Evolutionary conservation across 1,140 invertebrate genomes (phyloP), one percentile per base, ranked within the genome.

Genomic region (Drosophila sulfurigaster): DNA sequence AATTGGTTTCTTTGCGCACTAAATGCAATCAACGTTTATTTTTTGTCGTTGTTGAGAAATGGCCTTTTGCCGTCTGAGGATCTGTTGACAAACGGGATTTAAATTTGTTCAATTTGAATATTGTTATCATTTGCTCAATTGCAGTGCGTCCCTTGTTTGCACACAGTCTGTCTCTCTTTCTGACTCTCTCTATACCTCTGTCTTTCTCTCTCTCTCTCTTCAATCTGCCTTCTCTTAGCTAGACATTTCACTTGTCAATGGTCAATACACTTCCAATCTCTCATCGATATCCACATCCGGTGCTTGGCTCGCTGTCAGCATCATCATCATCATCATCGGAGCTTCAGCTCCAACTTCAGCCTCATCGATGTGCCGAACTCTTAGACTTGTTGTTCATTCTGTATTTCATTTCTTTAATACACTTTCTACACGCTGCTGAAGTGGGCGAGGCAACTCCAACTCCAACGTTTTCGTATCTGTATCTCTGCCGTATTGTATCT

Each of bases 11-110:
- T 35, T 62, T 8, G 45, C 28, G 28, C 43, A 63, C 63, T 89
- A 88, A 88, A 85, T 64, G 75, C 85, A 89, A 89, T 89, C 85
- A 89, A 76, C 81, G 58, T 89, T 89, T 89, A 89, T 88, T 88
- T 88, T 88, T 80, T 75, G 60, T 82, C 65, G 46, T 82, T 79
- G 77, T 73, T 76, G 78, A 13, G 41, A 43, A 43, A 43, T 43
- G 41, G 56, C 62, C 58, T 46, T 68, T 67, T 64, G 13, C 16
- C 43, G 45, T 51, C 8, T 32, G 16, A 77, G 79, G 75, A 89
- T 83, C 85, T 88, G 85, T 88, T 88, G 85, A 89, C 85, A 89
- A 85, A 90, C 78, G 75, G 81, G 85, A 89, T 89, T 89, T 89
- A 76, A 89, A 89, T 89, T 89, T 89, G 85, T 72, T 62, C 81